Percentiles rank a stretch among this genome's conserved stretches.
phyloP scores from a whole-genome alignment of 2,888 invertebrate genomes.

The Drosophila setosimentum region DNA sequence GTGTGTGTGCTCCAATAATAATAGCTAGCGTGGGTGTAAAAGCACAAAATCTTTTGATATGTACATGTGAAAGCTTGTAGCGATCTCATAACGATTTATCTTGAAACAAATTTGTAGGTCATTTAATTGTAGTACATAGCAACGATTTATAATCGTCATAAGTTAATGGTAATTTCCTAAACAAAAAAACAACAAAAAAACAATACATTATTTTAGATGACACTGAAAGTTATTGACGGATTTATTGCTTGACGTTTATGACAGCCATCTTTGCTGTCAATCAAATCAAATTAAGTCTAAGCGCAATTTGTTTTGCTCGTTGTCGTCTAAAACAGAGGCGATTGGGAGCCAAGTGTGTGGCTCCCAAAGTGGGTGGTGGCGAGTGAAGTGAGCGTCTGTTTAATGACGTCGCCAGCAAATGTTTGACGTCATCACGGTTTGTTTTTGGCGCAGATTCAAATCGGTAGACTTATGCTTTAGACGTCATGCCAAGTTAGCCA shows the following conservation, averaged over 20 bases:
- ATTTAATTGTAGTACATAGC: slow-evolving; percentile 4
- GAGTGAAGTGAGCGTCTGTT: not conserved
- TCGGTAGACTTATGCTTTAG: not conserved
- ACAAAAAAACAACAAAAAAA: not conserved
- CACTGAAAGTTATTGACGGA: slow-evolving; percentile 29
- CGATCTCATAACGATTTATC: not conserved
- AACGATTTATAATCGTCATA: slow-evolving; percentile 5
- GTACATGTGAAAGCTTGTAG: not conserved
- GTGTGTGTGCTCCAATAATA: not conserved
- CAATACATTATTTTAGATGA: slow-evolving; percentile 3
- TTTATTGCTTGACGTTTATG: slow-evolving; percentile 22
- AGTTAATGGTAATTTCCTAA: not conserved
- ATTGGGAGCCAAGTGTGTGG: slow-evolving; percentile 27
- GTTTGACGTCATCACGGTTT: slow-evolving; percentile 31
- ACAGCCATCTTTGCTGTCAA: slow-evolving; percentile 30
- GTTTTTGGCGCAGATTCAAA: slow-evolving; percentile 18
- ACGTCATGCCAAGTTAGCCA: slow-evolving; percentile 1
- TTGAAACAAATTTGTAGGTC: not conserved
- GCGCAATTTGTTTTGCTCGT: not conserved
- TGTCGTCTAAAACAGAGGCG: not conserved
- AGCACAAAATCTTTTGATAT: not conserved
- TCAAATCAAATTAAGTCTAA: slow-evolving; percentile 15
- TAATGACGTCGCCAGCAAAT: slow-evolving; percentile 20
- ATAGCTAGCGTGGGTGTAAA: not conserved
- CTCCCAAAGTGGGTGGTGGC: not conserved